phyloP scores from a whole-genome alignment of 2,113 vertebrate genomes.

The Uria lomvia region DNA sequence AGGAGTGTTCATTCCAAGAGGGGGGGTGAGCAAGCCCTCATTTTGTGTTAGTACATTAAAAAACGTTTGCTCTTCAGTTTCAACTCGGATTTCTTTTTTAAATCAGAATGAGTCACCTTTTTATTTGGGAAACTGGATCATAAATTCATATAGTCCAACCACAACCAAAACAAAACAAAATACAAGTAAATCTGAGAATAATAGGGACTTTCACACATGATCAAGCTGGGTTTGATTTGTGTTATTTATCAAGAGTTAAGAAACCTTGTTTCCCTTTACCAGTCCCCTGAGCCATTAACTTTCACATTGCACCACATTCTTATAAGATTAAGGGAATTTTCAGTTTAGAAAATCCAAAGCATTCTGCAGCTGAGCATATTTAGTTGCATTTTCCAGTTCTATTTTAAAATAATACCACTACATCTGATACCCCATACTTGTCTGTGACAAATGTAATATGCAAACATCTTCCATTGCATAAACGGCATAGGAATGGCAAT shows the following conservation, averaged over 20 bases:
- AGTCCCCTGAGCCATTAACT: conserved; percentile 38
- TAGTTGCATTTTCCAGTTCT: conserved; percentile 54
- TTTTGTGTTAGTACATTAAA: not conserved
- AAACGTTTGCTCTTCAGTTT: not conserved
- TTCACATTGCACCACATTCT: conserved; percentile 39
- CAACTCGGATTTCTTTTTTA: not conserved
- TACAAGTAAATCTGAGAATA: not conserved
- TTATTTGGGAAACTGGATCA: not conserved
- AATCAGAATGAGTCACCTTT: not conserved
- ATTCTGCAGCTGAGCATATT: conserved; percentile 44
- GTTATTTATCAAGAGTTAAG: conserved; percentile 53
- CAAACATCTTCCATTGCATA: conserved; percentile 30
- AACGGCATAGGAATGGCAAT: conserved; percentile 20
- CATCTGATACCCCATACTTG: conserved; percentile 56
- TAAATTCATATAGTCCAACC: not conserved
- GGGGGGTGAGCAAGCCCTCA: not conserved
- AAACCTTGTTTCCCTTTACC: conserved; percentile 23
- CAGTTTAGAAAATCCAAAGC: conserved; percentile 42
- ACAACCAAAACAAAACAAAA: conserved; percentile 19
- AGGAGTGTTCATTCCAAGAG: not conserved
- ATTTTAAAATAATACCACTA: conserved; percentile 50
- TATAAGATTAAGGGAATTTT: conserved; percentile 61
- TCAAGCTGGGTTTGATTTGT: conserved; percentile 46
- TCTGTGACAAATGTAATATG: conserved; percentile 60
- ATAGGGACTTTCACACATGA: not conserved